Evolutionary conservation across 2,797 vertebrate genomes (phyloP), one percentile per base, ranked within the genome.

Genomic region (Myotis pilosus): DNA sequence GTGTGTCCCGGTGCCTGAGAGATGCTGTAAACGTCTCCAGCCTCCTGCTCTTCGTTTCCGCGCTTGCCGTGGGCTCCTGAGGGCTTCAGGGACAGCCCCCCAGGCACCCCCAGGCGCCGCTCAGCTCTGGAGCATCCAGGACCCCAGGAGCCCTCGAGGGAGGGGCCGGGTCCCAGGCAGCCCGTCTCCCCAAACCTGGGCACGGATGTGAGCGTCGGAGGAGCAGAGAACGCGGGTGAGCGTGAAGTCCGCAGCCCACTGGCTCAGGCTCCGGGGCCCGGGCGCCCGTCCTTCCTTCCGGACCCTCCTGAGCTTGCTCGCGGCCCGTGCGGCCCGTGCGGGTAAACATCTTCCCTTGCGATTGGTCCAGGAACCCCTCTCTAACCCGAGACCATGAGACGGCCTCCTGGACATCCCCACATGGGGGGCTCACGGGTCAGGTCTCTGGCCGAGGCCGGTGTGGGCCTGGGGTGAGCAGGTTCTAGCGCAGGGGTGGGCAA

Each of bases 71-170:
- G 57, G 49, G 28, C 38, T 23, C 1, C 23, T 8, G 36, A n/a
- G 17, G 64, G 6, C 19, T 33, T 41, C 2, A 1, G 25, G 47
- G 36, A 49, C 30, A 19, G 76, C 44, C 36, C 55, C 57, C n/a
- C 23, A 1, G 2, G 0, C 15, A 2, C 36, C 8, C 8, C 3
- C 6, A 0, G 19, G 13, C 60, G 11, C 8, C 2, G 3, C 51
- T 51, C 25, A 2, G 62, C 41, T 12, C 41, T 8, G 41, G 11
- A 8, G 79, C 2, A 4, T 8, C 41, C 13, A 0, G 64, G 55
- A 17, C 1, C n/a, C n/a, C 20, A 16, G 41, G 47, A 44, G 60
- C 6, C 51, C 6, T 12, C 0, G 5, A 23, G 38, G 0, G 2
- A 2, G 49, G 2, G 5, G 8, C n/a, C 23, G 6, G 1, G 4